These are phyloP conservation scores for Clarias pachynema DNA, from an alignment of 2,797 vertebrate genomes.

Conservation along the genomic window DNA sequence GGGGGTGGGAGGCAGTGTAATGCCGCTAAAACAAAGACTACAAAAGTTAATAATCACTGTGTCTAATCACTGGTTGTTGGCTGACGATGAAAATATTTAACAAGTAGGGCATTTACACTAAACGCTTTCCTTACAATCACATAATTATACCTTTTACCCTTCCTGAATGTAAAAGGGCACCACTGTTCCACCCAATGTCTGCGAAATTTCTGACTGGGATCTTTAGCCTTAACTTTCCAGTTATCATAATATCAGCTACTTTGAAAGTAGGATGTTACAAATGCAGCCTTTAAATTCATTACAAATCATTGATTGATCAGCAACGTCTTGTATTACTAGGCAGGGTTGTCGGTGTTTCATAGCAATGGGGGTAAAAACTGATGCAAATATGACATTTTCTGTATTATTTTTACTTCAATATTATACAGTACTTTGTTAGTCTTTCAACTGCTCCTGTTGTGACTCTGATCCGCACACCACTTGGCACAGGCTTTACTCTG, in stretches of 20 bases:
- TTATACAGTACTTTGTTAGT: background rate
- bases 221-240: background rate
- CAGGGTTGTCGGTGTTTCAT: background rate
- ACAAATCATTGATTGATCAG: background rate
- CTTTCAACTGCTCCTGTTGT: too few species aligned
- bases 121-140: background rate
- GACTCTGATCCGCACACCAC: too few species aligned
- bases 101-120: background rate
- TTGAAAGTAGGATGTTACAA: background rate
- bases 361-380: background rate
- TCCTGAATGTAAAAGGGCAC: too few species aligned
- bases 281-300: background rate
- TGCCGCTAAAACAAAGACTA: background rate
- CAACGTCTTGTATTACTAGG: background rate
- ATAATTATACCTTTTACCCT: constrained; percentile 17
- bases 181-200: too few species aligned
- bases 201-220: background rate
- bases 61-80: constrained; percentile 13
- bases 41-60: background rate
- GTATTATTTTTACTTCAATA: background rate
- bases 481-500: too few species aligned
- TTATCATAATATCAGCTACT: background rate
- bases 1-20: background rate
- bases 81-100: constrained; percentile 13
- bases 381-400: background rate